These are phyloP conservation scores for Chymomyza procnemis DNA, from an alignment of 2,888 invertebrate genomes.

Conservation along the genomic window DNA sequence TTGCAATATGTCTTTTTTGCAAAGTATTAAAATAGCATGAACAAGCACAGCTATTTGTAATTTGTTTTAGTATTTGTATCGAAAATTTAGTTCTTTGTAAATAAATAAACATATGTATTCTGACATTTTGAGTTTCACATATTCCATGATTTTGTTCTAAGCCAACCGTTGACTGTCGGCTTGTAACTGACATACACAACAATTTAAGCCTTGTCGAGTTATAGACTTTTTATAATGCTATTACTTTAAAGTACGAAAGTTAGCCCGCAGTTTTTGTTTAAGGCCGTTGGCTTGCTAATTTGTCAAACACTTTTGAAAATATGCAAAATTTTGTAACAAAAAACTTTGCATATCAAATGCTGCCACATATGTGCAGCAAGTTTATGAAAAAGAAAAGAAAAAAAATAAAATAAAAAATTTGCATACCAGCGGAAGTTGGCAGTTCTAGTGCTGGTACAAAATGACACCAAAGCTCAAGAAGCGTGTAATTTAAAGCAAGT, in stretches of 20 bases:
- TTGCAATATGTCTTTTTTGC: not conserved
- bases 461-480: not conserved
- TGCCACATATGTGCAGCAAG: not conserved
- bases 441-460: not conserved
- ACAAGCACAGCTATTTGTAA: not conserved
- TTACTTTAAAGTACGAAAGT: constrained; percentile 10
- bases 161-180: not conserved
- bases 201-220: not conserved
- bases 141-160: not conserved
- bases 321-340: not conserved
- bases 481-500: not conserved
- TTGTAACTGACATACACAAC: not conserved
- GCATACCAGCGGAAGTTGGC: not conserved
- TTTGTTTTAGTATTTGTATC: not conserved
- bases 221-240: constrained; percentile 29
- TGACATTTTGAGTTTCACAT: not conserved
- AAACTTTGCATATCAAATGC: not conserved
- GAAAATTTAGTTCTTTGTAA: not conserved
- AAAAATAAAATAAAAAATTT: not conserved
- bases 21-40: not conserved
- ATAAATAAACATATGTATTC: not conserved
- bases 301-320: not conserved
- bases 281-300: not conserved
- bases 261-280: not conserved
- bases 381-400: not conserved